Evolutionary conservation across 2,113 vertebrate genomes (phyloP).

Genomic region (Chascanopsetta lugubris): DNA sequence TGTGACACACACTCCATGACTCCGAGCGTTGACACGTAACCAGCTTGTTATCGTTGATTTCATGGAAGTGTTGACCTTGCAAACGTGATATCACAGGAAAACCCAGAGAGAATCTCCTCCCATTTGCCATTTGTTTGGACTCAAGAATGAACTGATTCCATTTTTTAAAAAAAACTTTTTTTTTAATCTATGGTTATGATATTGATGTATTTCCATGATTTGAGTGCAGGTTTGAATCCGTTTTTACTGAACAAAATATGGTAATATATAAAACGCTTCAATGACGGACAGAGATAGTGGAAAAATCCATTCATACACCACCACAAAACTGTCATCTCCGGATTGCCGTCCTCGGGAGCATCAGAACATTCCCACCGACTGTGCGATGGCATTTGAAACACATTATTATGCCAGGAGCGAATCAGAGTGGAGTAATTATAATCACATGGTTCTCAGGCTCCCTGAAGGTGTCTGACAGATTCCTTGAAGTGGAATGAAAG

Average conservation of each 20-base stretch:
- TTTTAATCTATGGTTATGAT: too few species aligned
- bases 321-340: conserved; percentile 1
- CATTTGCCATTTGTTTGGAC: too few species aligned
- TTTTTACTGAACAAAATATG: not conserved
- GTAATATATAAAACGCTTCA: not conserved
- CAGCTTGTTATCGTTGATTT: too few species aligned
- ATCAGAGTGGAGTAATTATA: conserved; percentile 43
- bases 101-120: too few species aligned
- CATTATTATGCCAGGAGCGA: conserved; percentile 17
- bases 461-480: conserved; percentile 20
- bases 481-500: conserved; percentile 5
- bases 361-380: conserved; percentile 3
- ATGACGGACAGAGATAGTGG: not conserved
- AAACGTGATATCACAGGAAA: too few species aligned
- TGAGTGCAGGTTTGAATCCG: not conserved
- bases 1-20: too few species aligned
- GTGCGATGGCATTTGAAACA: conserved; percentile 38
- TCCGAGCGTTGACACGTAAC: too few species aligned
- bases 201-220: not conserved
- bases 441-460: conserved; percentile 40
- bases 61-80: too few species aligned
- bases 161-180: too few species aligned
- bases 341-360: conserved; percentile 8
- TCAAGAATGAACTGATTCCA: not conserved
- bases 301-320: not conserved